Evolutionary conservation across 2,113 vertebrate genomes (phyloP).

Genomic region (Struthio camelus): DNA sequence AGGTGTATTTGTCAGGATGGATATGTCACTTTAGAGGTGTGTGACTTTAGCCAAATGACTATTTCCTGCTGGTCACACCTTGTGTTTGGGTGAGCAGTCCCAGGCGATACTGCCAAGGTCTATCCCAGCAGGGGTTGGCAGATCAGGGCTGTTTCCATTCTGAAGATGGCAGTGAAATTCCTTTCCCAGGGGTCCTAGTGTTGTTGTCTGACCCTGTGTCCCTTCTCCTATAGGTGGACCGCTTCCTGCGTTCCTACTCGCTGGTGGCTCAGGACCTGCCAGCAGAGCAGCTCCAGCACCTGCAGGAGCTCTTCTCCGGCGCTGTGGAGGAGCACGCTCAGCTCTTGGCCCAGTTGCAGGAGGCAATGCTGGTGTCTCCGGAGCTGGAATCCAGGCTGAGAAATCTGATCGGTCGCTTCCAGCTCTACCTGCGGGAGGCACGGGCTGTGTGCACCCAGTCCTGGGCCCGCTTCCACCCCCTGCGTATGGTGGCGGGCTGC

Average conservation of each 20-base stretch:
- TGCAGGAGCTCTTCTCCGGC: constrained; percentile 80
- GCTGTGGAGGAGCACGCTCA: constrained; percentile 78
- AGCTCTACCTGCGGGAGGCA: constrained; percentile 86
- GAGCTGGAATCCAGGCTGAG: constrained; percentile 39
- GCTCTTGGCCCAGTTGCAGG: constrained; percentile 55
- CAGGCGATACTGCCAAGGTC: background rate
- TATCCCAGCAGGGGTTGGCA: background rate
- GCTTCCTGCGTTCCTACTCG: constrained; percentile 92
- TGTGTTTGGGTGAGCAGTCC: background rate
- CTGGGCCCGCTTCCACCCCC: constrained; percentile 89
- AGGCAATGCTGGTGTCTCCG: background rate
- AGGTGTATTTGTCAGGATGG: rapidly evolving
- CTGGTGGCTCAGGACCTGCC: constrained; percentile 88
- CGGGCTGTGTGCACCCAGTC: constrained; percentile 86
- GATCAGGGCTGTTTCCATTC: background rate
- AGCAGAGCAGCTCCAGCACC: constrained; percentile 77
- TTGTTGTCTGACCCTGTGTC: background rate
- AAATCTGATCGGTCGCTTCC: constrained; percentile 77
- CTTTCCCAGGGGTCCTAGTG: background rate
- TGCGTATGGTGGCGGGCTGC: constrained; percentile 87
- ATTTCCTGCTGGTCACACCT: background rate
- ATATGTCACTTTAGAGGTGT: background rate
- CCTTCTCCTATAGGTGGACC: constrained; percentile 82
- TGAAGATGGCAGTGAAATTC: background rate
- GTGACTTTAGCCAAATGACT: background rate